These are phyloP conservation scores for Linnaemya tessellans DNA, from an alignment of 2,888 invertebrate genomes.

Conservation along the genomic window DNA sequence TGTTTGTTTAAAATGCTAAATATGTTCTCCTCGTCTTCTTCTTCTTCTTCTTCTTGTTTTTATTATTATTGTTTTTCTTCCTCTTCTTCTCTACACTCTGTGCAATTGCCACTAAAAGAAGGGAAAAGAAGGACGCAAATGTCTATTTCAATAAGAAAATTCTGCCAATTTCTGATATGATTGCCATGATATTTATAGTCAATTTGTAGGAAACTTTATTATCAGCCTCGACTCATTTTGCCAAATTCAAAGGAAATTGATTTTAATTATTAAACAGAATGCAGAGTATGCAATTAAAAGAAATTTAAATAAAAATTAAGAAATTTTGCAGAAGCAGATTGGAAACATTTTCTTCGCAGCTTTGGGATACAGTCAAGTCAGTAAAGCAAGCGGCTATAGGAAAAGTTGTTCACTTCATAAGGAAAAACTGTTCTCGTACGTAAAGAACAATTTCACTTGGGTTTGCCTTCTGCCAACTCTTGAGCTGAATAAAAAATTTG, in stretches of 20 bases:
- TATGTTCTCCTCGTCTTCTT: conserved; percentile 38
- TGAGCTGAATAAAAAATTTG: too few relatives aligned
- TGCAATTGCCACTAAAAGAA: background rate
- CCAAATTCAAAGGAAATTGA: conserved; percentile 57
- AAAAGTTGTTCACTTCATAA: too few relatives aligned
- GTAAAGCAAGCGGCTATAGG: background rate
- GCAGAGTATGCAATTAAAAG: background rate
- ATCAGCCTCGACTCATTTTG: conserved; percentile 44
- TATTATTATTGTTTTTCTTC: conserved; percentile 5
- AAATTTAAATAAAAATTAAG: background rate
- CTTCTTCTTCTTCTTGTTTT: background rate
- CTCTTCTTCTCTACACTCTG: background rate
- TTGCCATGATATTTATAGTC: conserved; percentile 54
- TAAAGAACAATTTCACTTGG: too few relatives aligned
- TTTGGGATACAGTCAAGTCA: background rate
- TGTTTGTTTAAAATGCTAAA: conserved; percentile 60
- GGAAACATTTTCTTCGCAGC: background rate
- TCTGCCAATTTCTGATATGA: conserved; percentile 47
- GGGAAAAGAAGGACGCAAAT: conserved; percentile 12
- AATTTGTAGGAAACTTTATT: conserved; percentile 58
- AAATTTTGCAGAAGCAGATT: background rate
- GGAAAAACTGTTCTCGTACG: too few relatives aligned
- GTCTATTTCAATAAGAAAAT: conserved; percentile 46
- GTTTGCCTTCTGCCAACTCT: too few relatives aligned
- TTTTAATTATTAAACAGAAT: conserved; percentile 62